Base-by-base conservation (phyloP, 35 echinoderm and acorn worm species). In the Holothuria glaberrima region DNA sequence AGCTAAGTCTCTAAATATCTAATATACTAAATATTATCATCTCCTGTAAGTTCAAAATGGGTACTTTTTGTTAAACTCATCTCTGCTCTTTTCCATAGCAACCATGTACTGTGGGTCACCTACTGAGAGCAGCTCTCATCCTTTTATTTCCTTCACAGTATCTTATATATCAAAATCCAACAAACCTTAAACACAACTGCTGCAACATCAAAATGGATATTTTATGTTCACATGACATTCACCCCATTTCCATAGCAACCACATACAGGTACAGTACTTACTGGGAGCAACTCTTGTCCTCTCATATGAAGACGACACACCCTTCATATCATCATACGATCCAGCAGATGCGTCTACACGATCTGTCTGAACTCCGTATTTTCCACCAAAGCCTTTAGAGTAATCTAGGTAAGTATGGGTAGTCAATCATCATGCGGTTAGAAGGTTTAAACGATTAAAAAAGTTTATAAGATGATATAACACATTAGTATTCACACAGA, bases 321-420 rank as follows among this genome's bases (percentile, higher is more conserved):
- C 92, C 33, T 87, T 35, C 87, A 90, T 98, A 59, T 98, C 92
- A 29, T 94, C 95, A 77, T 94, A 92, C 9, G 86, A 78, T 28
- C 90, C 93, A 6, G 93, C 95, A 0, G 87, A 88, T 12, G 65
- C 67, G 71, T 98, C 95, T 59, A 92, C 86, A 35, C 69, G 64
- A 59, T 91, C 87, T 41, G 69, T 82, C 86, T 98, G 95, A 16
- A 98, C 95, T 13, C 95, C 95, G 32, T 98, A 98, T 86, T 92
- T 91, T 5, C 95, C 95, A 66, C 95, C 95, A 89, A 95, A 95
- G 57, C 94, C 94, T 54, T 88, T 84, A 38, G 94, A 58, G 77
- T 95, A 92, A 60, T 95, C 93, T 90, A 86, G 26, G 63, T 66
- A 31, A 69, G 27, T 70, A 83, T 58, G 52, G 62, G 24, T 14